Base-by-base conservation (phyloP, 1,140 invertebrate genomes). In the Doryteuthis pealeii region DNA sequence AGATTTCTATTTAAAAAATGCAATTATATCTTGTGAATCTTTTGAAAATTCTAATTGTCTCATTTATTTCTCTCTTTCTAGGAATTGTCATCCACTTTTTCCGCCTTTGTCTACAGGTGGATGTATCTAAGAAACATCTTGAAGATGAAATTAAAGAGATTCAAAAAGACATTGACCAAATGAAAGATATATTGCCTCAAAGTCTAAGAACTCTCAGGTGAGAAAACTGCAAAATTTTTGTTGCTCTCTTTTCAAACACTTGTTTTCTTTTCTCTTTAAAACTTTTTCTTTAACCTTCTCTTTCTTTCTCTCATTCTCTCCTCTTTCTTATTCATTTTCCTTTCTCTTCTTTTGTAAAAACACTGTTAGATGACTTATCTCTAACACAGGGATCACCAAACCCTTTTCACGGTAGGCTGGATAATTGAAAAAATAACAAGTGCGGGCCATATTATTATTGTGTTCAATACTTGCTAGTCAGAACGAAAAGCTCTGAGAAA, bases 51-150 rank as follows among this genome's bases (percentile, higher is more conserved):
- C 49, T n/a, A n/a, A n/a, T n/a, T n/a, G 12, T 18, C 65, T 31
- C 22, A 1, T 14, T n/a, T 12, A 1, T 26, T 4, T 68, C n/a
- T 32, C 30, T 68, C 30, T 30, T 10, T 30, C 4, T 87, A 96
- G 85, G 95, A 97, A 87, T 86, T 98, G 70, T 95, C 94, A 5
- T 94, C 95, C 70, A 97, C 95, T 45, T 98, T 97, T 90, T 95
- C 10, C 92, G 95, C 0, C 89, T 99, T 31, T 96, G 96, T 85
- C 94, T 96, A 79, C 90, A 97, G 70, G 94, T 97, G 18, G 96
- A 98, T 86, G 93, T 95, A 87, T 92, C 95, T n/a, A 95, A 94
- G n/a, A 91, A 90, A 12, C 94, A 97, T 76, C 95, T 98, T 93
- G 92, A 95, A 84, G 89, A 88, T 6, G 93, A 96, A 79, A 90